phyloP scores from a whole-genome alignment of 1,140 invertebrate genomes.

The Chelonus insularis region DNA sequence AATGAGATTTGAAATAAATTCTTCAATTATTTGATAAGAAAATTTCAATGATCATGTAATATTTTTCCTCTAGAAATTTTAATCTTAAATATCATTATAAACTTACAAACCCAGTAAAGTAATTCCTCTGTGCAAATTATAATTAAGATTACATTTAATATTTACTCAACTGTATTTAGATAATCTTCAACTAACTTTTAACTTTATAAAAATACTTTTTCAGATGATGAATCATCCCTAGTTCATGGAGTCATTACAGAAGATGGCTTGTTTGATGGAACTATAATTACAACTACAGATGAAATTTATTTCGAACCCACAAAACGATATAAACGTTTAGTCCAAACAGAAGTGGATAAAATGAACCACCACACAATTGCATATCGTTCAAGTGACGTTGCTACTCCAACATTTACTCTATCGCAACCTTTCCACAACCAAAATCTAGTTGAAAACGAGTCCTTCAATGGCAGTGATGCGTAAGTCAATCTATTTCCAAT shows the following conservation, averaged over 20 bases:
- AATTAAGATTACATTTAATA: too few relatives aligned
- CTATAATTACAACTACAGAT: conserved; percentile 69
- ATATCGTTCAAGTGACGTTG: conserved; percentile 75
- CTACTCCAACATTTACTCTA: conserved; percentile 55
- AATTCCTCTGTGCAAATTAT: too few relatives aligned
- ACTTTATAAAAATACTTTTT: conserved; percentile 44
- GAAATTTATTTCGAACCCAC: conserved; percentile 84
- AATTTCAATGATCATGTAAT: too few relatives aligned
- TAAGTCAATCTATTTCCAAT: neutral
- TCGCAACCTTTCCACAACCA: conserved; percentile 8
- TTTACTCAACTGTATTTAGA: too few relatives aligned
- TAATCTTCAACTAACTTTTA: too few relatives aligned
- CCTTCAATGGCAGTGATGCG: conserved; percentile 18
- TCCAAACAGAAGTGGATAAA: conserved; percentile 7
- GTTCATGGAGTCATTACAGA: conserved; percentile 80
- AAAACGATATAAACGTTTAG: conserved; percentile 62
- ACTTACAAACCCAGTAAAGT: too few relatives aligned
- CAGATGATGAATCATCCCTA: conserved; percentile 73
- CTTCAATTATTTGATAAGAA: too few relatives aligned
- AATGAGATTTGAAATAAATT: too few relatives aligned
- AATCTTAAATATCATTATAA: too few relatives aligned
- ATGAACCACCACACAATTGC: conserved; percentile 70
- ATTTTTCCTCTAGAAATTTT: too few relatives aligned
- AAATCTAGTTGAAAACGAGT: conserved; percentile 10
- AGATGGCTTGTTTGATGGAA: conserved; percentile 82